These are phyloP conservation scores for Gymnogyps californianus DNA, from an alignment of 2,113 vertebrate genomes.

Conservation along the genomic window DNA sequence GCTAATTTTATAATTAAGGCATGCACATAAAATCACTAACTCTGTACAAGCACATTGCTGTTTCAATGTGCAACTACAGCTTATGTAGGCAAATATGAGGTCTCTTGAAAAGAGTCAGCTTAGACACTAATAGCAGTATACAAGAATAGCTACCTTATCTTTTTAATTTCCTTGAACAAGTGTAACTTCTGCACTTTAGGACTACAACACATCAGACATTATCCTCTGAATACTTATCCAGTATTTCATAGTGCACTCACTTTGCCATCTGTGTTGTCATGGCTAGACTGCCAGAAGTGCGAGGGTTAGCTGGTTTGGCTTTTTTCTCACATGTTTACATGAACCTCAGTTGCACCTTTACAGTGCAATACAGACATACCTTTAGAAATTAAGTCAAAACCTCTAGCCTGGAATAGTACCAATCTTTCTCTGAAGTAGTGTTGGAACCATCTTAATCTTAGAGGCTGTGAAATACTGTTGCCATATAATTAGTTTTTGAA, in stretches of 20 bases:
- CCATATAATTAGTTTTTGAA: conserved; percentile 31
- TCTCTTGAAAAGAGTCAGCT: background rate
- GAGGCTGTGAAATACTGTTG: conserved; percentile 14
- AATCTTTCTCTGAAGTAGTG: background rate
- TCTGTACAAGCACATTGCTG: background rate
- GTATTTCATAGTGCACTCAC: background rate
- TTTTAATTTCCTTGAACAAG: background rate
- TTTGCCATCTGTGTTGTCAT: background rate
- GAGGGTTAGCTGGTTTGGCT: background rate
- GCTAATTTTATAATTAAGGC: background rate
- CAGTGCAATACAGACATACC: background rate
- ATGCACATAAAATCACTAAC: background rate
- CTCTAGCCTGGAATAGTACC: background rate
- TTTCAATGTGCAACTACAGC: background rate
- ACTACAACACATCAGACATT: background rate
- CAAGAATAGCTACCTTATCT: background rate
- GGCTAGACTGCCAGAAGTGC: background rate
- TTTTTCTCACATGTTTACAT: background rate
- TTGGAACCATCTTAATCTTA: conserved; percentile 14
- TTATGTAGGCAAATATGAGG: background rate
- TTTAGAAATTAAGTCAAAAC: background rate
- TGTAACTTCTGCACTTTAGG: background rate
- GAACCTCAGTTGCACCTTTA: background rate
- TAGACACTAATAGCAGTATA: background rate
- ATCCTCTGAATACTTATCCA: background rate